phyloP scores from a whole-genome alignment of 2,797 vertebrate species.

The Hybognathus amarus region DNA sequence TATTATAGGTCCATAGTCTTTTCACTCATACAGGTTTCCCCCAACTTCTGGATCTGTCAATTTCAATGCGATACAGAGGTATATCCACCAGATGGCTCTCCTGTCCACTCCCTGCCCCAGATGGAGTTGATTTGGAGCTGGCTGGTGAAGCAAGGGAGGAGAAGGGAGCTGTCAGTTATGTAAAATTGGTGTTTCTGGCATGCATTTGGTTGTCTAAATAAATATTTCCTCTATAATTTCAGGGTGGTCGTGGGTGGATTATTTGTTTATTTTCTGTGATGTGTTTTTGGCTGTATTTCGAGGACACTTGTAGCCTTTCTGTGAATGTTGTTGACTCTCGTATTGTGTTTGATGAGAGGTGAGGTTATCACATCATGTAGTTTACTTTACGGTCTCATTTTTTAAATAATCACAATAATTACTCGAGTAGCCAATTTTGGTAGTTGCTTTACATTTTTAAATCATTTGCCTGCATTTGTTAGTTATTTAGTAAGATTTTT shows the following conservation, averaged over 20 bases:
- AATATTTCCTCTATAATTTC: slow-evolving; percentile 79
- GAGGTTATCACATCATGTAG: neutral
- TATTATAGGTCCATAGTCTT: slow-evolving; percentile 69
- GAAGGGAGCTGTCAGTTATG: slow-evolving; percentile 87
- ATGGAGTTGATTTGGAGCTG: slow-evolving; percentile 78
- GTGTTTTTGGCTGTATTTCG: slow-evolving; percentile 9
- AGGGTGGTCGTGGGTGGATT: slow-evolving; percentile 40
- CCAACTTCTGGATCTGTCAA: too few species aligned
- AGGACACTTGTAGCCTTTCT: neutral
- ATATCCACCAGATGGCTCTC: slow-evolving; percentile 50
- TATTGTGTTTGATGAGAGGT: neutral
- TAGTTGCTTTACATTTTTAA: too few species aligned
- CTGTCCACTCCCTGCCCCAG: slow-evolving; percentile 24
- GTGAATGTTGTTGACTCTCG: neutral
- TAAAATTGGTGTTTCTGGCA: slow-evolving; percentile 96
- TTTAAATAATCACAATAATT: neutral
- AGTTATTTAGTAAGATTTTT: too few species aligned
- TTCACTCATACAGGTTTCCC: slow-evolving; percentile 67
- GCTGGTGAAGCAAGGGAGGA: slow-evolving; percentile 83
- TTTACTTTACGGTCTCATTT: neutral
- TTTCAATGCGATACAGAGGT: slow-evolving; percentile 74
- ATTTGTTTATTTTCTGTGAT: slow-evolving; percentile 31
- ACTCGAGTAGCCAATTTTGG: neutral
- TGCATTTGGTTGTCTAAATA: slow-evolving; percentile 86
- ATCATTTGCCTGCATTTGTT: too few species aligned